These are phyloP conservation scores for Sebastes fasciatus DNA, from an alignment of 2,113 vertebrate genomes.

Conservation along the genomic window DNA sequence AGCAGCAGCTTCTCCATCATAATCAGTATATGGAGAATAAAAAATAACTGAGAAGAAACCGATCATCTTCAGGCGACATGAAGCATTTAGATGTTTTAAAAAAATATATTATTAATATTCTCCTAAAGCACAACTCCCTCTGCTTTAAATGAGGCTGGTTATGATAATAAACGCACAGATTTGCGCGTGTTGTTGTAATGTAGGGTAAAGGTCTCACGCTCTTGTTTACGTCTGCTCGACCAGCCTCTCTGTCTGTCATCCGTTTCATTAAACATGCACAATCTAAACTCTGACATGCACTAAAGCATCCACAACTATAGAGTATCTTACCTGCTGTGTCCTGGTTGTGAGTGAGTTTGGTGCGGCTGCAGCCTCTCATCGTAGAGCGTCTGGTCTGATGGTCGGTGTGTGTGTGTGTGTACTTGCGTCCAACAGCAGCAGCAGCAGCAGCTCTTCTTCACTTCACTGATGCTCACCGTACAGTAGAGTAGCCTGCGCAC, in stretches of 20 bases:
- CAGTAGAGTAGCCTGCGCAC: slow-evolving; percentile 31
- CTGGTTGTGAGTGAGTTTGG: slow-evolving; percentile 70
- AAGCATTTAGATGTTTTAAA: neutral
- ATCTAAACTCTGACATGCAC: neutral
- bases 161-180: neutral
- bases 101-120: neutral
- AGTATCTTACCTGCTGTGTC: slow-evolving; percentile 77
- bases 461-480: slow-evolving; percentile 47
- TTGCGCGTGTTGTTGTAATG: slow-evolving; percentile 34
- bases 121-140: neutral
- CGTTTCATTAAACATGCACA: neutral
- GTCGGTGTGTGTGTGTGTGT: slow-evolving; percentile 27
- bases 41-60: neutral
- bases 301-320: no score
- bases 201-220: slow-evolving; percentile 70
- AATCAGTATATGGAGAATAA: neutral
- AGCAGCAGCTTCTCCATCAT: neutral
- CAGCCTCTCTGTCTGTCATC: neutral
- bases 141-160: neutral
- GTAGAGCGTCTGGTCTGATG: slow-evolving; percentile 63
- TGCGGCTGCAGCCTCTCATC: slow-evolving; percentile 84
- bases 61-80: neutral
- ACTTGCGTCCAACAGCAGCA: slow-evolving; percentile 51
- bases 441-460: slow-evolving; percentile 22
- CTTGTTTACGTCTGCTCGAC: slow-evolving; percentile 69